Percentiles rank a stretch among this genome's conserved stretches.
phyloP scores from a whole-genome alignment of 1,140 invertebrate genomes.

The Drosophila auraria region DNA sequence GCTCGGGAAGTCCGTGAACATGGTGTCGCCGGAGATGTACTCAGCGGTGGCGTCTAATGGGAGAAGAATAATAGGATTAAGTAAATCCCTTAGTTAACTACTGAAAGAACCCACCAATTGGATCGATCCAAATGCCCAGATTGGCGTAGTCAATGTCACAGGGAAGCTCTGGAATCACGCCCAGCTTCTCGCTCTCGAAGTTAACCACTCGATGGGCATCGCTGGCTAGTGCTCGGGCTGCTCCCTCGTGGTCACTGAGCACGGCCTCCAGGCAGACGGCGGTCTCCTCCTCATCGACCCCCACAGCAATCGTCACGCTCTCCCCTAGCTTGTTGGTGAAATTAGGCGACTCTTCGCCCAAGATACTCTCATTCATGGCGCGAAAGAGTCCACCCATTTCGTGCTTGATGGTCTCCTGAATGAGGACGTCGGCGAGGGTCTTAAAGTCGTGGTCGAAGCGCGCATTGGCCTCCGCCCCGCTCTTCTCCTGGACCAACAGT shows the following conservation, averaged over 20 bases:
- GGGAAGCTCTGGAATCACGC: slow-evolving; percentile 71
- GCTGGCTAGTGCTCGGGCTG: slow-evolving; percentile 90
- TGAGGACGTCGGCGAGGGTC: slow-evolving; percentile 92
- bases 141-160: slow-evolving; percentile 76
- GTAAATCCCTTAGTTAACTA: not conserved
- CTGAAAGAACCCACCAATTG: slow-evolving; percentile 90
- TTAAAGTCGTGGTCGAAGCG: slow-evolving; percentile 92
- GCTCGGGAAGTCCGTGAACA: slow-evolving; percentile 84
- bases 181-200: slow-evolving; percentile 85
- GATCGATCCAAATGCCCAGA: slow-evolving; percentile 97
- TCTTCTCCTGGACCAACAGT: slow-evolving; percentile 91
- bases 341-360: slow-evolving; percentile 94
- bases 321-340: slow-evolving; percentile 92
- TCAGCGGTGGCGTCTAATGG: slow-evolving; percentile 94
- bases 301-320: slow-evolving; percentile 89
- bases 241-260: slow-evolving; percentile 88
- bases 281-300: slow-evolving; percentile 88
- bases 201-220: slow-evolving; percentile 89
- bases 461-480: slow-evolving; percentile 88
- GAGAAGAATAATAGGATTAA: too few relatives aligned
- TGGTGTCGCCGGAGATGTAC: slow-evolving; percentile 90
- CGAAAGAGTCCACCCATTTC: slow-evolving; percentile 91
- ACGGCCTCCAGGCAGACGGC: slow-evolving; percentile 88
- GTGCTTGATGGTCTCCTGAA: slow-evolving; percentile 92
- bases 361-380: slow-evolving; percentile 89